phyloP scores from a whole-genome alignment of 2,888 invertebrate genomes.

The Synergus japonicus region DNA sequence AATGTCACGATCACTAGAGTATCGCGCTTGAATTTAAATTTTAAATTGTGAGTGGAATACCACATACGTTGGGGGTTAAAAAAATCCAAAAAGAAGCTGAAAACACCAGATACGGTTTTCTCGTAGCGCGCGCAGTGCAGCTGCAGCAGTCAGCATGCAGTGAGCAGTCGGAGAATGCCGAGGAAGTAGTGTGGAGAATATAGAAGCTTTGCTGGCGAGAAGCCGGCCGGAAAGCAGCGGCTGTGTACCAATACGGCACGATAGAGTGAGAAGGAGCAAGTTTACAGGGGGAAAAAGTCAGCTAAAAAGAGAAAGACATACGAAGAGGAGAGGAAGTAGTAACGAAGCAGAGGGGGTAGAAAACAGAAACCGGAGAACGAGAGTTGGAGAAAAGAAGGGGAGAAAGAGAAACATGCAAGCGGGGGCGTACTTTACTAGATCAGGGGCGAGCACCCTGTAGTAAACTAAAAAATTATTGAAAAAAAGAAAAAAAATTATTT shows the following conservation, averaged over 20 bases:
- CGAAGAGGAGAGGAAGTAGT: conserved; percentile 33
- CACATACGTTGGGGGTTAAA: background rate
- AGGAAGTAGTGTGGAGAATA: conserved; percentile 70
- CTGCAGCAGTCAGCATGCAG: conserved; percentile 73
- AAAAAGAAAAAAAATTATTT: too few species aligned
- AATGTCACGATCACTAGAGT: conserved; percentile 27
- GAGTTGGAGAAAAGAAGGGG: conserved; percentile 33
- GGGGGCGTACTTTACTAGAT: conserved; percentile 28
- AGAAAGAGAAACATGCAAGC: conserved; percentile 41
- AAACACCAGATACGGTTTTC: conserved; percentile 12
- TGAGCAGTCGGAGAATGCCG: conserved; percentile 72
- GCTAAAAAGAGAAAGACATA: conserved; percentile 42
- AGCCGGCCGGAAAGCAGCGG: conserved; percentile 68
- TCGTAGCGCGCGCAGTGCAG: conserved; percentile 52
- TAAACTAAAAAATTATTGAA: background rate
- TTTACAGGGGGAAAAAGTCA: conserved; percentile 30
- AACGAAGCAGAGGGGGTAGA: conserved; percentile 24
- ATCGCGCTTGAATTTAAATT: conserved; percentile 2
- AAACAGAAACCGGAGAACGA: conserved; percentile 32
- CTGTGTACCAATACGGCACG: conserved; percentile 53
- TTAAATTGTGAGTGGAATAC: conserved; percentile 6
- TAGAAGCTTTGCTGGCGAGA: conserved; percentile 63
- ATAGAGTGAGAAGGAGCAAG: conserved; percentile 32
- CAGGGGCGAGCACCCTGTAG: background rate
- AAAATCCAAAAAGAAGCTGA: conserved; percentile 3